Percentiles rank a stretch among this genome's conserved stretches.
phyloP scores from a whole-genome alignment of 2,888 invertebrate genomes.

The Steinernema carpocapsae region DNA sequence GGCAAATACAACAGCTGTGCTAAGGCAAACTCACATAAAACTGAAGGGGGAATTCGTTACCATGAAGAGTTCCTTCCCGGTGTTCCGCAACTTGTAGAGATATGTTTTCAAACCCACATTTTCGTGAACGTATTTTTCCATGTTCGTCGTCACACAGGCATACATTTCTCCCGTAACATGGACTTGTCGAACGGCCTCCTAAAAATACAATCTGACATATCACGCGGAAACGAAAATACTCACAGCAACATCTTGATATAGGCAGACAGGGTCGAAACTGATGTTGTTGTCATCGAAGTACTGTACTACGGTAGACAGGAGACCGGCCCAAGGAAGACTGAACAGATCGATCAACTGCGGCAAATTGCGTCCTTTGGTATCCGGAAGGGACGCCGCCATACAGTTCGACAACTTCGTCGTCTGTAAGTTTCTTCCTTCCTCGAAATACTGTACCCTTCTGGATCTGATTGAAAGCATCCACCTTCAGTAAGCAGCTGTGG shows the following conservation, averaged over 20 bases:
- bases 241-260: conserved; percentile 91
- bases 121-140: conserved; percentile 60
- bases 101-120: conserved; percentile 76
- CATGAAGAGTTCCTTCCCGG: conserved; percentile 86
- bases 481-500: conserved; percentile 87
- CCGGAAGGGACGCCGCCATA: conserved; percentile 75
- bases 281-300: conserved; percentile 80
- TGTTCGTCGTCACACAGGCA: conserved; percentile 45
- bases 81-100: conserved; percentile 78
- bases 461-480: conserved; percentile 94
- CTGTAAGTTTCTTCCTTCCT: conserved; percentile 45
- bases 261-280: conserved; percentile 90
- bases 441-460: conserved; percentile 77
- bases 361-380: conserved; percentile 72
- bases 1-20: conserved; percentile 33
- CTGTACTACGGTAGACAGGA: conserved; percentile 81
- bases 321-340: conserved; percentile 81
- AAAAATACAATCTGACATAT: conserved; percentile 35
- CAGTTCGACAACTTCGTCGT: conserved; percentile 70
- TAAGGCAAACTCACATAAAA: conserved; percentile 86
- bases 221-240: conserved; percentile 42
- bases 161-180: conserved; percentile 61
- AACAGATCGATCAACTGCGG: conserved; percentile 93
- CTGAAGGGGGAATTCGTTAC: conserved; percentile 95
- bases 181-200: conserved; percentile 51